phyloP scores from a whole-genome alignment of 2,797 vertebrate genomes.

The Hoplostethus atlanticus region DNA sequence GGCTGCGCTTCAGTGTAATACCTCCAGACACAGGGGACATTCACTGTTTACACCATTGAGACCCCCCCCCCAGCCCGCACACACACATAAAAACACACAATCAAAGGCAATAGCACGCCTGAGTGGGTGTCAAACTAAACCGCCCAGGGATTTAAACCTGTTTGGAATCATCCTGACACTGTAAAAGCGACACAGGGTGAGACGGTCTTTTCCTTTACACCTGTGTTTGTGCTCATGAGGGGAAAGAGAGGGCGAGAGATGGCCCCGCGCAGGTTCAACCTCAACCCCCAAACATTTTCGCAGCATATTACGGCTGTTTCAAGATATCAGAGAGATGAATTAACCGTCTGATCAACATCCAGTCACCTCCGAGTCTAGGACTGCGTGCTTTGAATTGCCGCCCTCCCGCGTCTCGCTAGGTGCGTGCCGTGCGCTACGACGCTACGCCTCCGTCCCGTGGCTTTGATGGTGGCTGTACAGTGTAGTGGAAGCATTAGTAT shows the following conservation, averaged over 20 bases:
- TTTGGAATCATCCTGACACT: constrained; percentile 66
- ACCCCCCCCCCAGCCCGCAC: constrained; percentile 40
- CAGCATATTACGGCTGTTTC: no score
- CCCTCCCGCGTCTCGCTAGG: constrained; percentile 24
- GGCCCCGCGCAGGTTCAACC: constrained; percentile 1
- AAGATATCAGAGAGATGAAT: no score
- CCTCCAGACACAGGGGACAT: constrained; percentile 78
- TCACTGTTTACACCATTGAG: constrained; percentile 74
- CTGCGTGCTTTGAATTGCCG: constrained; percentile 28
- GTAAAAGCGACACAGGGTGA: constrained; percentile 38
- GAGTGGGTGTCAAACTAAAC: constrained; percentile 65
- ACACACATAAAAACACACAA: constrained; percentile 55
- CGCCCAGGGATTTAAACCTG: constrained; percentile 59
- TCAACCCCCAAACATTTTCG: no score
- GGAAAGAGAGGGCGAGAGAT: constrained; percentile 52
- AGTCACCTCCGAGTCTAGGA: no score
- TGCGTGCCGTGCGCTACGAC: constrained; percentile 12
- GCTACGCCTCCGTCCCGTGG: constrained; percentile 49
- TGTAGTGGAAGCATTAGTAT: constrained; percentile 66
- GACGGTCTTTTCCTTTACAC: constrained; percentile 44
- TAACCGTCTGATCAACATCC: no score
- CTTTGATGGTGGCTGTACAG: constrained; percentile 62
- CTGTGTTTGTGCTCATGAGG: constrained; percentile 61
- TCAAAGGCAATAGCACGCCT: constrained; percentile 65
- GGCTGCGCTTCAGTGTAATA: constrained; percentile 77